phyloP scores from a whole-genome alignment of 2,888 invertebrate genomes.

The Spisula solida region DNA sequence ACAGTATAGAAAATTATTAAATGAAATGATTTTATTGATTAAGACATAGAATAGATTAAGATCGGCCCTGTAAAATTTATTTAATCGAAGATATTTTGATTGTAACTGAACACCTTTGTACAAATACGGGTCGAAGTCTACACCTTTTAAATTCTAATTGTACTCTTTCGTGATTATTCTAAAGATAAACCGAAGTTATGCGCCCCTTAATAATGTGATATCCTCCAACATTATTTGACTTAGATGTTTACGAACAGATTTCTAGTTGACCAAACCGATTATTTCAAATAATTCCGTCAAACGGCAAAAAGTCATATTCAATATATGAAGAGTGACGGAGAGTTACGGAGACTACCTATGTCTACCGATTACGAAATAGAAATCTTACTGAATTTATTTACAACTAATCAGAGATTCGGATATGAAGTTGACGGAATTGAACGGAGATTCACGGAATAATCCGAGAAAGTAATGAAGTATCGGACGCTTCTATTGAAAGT shows the following conservation, averaged over 20 bases:
- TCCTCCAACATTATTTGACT: conserved; percentile 25
- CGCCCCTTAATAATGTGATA: not conserved
- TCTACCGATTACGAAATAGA: not conserved
- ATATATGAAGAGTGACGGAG: not conserved
- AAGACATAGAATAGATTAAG: not conserved
- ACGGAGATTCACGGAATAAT: not conserved
- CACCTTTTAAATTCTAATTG: not conserved
- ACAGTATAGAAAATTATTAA: no score
- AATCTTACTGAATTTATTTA: not conserved
- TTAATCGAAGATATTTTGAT: not conserved
- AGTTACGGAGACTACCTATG: not conserved
- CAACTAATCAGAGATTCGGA: not conserved
- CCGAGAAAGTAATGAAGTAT: conserved; percentile 14
- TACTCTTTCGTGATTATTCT: not conserved
- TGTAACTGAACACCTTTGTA: not conserved
- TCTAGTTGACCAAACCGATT: not conserved
- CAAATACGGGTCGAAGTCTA: not conserved
- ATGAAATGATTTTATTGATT: no score
- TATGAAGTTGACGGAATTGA: not conserved
- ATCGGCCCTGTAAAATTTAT: not conserved
- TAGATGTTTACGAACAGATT: conserved; percentile 25
- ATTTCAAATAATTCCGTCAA: not conserved
- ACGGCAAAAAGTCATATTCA: not conserved
- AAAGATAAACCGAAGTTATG: not conserved
- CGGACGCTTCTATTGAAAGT: conserved; percentile 36